A percentile compares a stretch with the other conserved stretches of the same genome.
Evolutionary conservation across 2,888 invertebrate genomes (phyloP).

Genomic region (Hydrotaea cyrtoneurina): DNA sequence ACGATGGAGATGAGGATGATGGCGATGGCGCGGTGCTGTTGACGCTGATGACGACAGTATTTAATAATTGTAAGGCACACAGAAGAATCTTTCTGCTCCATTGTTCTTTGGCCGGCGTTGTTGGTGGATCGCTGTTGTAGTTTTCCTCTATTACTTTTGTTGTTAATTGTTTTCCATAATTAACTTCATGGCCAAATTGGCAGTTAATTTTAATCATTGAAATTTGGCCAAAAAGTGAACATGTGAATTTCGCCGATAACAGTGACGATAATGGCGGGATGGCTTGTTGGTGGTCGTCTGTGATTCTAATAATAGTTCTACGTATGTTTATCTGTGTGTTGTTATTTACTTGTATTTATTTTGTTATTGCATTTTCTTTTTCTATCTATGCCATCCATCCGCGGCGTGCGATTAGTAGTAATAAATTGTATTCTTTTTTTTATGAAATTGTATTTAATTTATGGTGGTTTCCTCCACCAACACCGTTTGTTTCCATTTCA

Average conservation of each 20-base stretch:
- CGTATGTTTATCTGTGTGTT: background rate
- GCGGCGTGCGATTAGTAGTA: background rate
- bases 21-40: slow-evolving; percentile 17
- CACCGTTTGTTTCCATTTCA: background rate
- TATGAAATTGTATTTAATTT: slow-evolving; percentile 32
- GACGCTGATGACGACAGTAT: slow-evolving; percentile 31
- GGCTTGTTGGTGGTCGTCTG: background rate
- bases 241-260: slow-evolving; percentile 31
- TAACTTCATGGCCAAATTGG: slow-evolving; percentile 53
- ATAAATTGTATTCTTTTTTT: slow-evolving; percentile 14
- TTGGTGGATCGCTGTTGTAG: background rate
- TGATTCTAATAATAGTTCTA: background rate
- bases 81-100: slow-evolving; percentile 17
- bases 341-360: background rate
- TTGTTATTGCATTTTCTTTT: background rate
- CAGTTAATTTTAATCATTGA: slow-evolving; percentile 54
- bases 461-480: background rate
- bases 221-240: slow-evolving; percentile 32
- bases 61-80: slow-evolving; percentile 19
- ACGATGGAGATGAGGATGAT: background rate
- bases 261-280: background rate
- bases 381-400: background rate
- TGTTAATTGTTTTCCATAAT: slow-evolving; percentile 46
- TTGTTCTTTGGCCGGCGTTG: background rate
- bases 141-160: slow-evolving; percentile 38